These are phyloP conservation scores for Pagrus major DNA, from an alignment of 2,113 vertebrate species.

Conservation along the genomic window DNA sequence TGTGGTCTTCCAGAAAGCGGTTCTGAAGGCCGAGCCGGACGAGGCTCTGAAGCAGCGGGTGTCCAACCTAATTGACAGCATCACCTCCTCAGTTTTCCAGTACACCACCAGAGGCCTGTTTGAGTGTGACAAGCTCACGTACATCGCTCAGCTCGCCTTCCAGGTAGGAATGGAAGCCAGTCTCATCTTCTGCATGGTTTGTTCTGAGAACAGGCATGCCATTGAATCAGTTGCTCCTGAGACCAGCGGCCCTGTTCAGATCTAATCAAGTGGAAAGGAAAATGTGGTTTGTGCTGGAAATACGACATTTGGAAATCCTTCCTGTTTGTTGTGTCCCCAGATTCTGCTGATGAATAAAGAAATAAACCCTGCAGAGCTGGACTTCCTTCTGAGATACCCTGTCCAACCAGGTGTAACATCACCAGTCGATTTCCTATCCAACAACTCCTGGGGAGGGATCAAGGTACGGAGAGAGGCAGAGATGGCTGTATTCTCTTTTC, in stretches of 20 bases:
- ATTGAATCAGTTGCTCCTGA: constrained; percentile 26
- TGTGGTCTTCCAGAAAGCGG: constrained; percentile 92
- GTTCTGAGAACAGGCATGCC: constrained; percentile 28
- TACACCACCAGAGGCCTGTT: constrained; percentile 94
- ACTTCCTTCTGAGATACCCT: constrained; percentile 94
- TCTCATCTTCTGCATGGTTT: constrained; percentile 57
- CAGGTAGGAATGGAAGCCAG: constrained; percentile 84
- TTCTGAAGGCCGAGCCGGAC: constrained; percentile 84
- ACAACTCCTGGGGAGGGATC: constrained; percentile 93
- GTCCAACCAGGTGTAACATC: constrained; percentile 84
- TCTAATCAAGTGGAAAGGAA: constrained; percentile 62
- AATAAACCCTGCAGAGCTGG: constrained; percentile 87
- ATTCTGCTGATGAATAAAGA: constrained; percentile 92
- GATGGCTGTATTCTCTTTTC: not conserved
- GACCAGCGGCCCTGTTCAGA: constrained; percentile 31
- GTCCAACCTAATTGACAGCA: constrained; percentile 90
- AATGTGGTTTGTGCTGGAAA: constrained; percentile 43
- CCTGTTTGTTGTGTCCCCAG: constrained; percentile 79
- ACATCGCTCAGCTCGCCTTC: constrained; percentile 92
- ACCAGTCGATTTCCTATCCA: constrained; percentile 93
- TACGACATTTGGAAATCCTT: not conserved
- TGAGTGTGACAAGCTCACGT: constrained; percentile 94
- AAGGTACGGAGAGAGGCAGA: constrained; percentile 85
- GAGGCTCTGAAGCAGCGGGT: constrained; percentile 87
- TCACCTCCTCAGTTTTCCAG: constrained; percentile 93